A percentile compares a stretch with the other conserved stretches of the same genome.
Conservation (phyloP, 2,113 vertebrate species). For the Tetraodon nigroviridis region DNA sequence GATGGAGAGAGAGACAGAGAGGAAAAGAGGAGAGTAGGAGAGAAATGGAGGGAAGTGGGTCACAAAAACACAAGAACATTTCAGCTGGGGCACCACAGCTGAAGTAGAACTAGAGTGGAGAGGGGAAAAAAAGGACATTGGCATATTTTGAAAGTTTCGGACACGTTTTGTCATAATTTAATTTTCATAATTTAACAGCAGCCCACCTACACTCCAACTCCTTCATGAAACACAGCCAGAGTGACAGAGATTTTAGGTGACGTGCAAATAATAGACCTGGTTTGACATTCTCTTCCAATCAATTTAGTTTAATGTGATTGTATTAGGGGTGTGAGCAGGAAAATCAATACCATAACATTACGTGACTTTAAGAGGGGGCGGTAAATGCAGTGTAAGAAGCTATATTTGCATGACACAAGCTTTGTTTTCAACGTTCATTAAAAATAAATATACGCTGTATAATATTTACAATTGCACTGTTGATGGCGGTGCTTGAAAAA, state of each 20-base stretch:
- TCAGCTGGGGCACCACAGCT: slow-evolving; percentile 21
- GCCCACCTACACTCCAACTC: not conserved
- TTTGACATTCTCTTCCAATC: slow-evolving; percentile 59
- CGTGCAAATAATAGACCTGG: slow-evolving; percentile 16
- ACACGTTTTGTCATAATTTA: too few species aligned
- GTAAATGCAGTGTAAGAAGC: slow-evolving; percentile 1
- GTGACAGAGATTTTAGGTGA: slow-evolving; percentile 36
- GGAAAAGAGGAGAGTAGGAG: slow-evolving; percentile 7
- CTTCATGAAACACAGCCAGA: not conserved
- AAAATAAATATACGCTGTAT: not conserved
- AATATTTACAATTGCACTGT: slow-evolving; percentile 31
- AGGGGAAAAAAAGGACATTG: too few species aligned
- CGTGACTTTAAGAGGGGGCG: slow-evolving; percentile 13
- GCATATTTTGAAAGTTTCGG: too few species aligned
- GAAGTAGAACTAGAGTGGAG: too few species aligned
- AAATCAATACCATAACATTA: slow-evolving; percentile 58
- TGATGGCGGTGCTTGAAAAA: slow-evolving; percentile 7
- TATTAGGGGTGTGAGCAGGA: slow-evolving; percentile 48
- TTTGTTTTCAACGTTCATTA: not conserved
- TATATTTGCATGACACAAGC: slow-evolving; percentile 2
- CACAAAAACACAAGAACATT: slow-evolving; percentile 42
- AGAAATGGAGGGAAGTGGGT: slow-evolving; percentile 65
- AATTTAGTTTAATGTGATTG: slow-evolving; percentile 55
- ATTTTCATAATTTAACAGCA: not conserved
- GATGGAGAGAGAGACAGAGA: slow-evolving; percentile 16